These are phyloP conservation scores for Paraplagusia blochii DNA, from an alignment of 2,113 vertebrate genomes.

Conservation along the genomic window DNA sequence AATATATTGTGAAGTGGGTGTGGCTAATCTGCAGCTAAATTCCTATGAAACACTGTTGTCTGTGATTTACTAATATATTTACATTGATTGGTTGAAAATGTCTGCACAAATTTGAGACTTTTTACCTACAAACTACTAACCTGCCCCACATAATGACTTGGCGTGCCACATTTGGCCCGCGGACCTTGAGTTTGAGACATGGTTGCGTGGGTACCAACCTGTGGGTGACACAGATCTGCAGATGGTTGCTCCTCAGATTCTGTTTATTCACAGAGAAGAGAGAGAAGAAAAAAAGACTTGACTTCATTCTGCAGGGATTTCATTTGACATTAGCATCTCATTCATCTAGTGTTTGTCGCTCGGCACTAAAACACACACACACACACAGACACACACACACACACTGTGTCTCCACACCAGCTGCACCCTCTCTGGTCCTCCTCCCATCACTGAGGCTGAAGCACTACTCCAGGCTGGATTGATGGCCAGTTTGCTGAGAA, in stretches of 20 bases:
- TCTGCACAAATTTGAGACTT: too few relatives aligned
- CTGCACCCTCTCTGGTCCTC: conserved; percentile 16
- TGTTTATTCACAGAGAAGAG: conserved; percentile 2
- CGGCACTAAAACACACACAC: conserved; percentile 26
- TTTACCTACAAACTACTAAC: too few relatives aligned
- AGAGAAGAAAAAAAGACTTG: conserved; percentile 13
- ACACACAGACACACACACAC: too few relatives aligned
- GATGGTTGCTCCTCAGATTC: not conserved
- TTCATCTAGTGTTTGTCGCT: conserved; percentile 42
- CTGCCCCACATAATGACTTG: too few relatives aligned
- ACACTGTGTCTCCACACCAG: conserved; percentile 6
- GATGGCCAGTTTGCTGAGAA: conserved; percentile 70
- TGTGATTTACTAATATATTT: too few relatives aligned
- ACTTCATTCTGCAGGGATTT: conserved; percentile 19
- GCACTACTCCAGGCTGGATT: conserved; percentile 69
- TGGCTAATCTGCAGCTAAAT: too few relatives aligned
- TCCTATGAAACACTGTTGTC: too few relatives aligned
- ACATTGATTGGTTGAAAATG: too few relatives aligned
- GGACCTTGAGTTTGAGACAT: too few relatives aligned
- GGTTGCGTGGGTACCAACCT: too few relatives aligned
- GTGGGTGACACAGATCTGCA: not conserved
- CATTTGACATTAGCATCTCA: conserved; percentile 16
- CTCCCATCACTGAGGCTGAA: conserved; percentile 42
- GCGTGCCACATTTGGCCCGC: too few relatives aligned
- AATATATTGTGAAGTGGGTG: too few relatives aligned